phyloP scores from a whole-genome alignment of 2,797 vertebrate genomes.

The Pelobates cultripes region DNA sequence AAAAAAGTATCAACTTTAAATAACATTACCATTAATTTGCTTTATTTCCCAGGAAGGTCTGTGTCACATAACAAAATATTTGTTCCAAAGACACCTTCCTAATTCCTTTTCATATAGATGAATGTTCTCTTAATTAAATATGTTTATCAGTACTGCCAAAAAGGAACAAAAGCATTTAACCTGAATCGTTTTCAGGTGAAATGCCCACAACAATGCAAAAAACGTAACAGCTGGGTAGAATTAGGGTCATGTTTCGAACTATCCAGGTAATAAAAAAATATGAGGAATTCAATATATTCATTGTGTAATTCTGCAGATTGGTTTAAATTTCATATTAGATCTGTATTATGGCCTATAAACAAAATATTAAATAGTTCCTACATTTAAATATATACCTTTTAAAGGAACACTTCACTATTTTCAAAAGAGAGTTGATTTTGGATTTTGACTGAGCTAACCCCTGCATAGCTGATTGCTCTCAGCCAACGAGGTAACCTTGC shows the following conservation, averaged over 20 bases:
- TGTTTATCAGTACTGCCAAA: constrained; percentile 13
- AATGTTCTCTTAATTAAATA: background rate
- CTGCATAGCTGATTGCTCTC: no score
- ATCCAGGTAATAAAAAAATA: background rate
- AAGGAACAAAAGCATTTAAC: constrained; percentile 33
- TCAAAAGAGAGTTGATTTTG: no score
- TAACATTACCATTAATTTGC: background rate
- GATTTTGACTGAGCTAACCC: no score
- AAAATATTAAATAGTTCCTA: no score
- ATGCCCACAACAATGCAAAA: background rate
- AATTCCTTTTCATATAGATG: background rate
- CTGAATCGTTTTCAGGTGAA: background rate
- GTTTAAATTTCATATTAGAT: background rate
- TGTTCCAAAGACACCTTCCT: background rate
- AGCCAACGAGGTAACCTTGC: no score
- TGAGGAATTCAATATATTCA: background rate
- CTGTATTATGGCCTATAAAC: background rate
- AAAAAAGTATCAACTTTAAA: background rate
- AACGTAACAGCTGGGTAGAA: constrained; percentile 14
- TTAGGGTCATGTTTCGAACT: constrained; percentile 1
- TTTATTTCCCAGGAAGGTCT: background rate
- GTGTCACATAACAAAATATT: background rate
- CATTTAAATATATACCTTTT: no score
- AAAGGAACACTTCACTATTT: no score
- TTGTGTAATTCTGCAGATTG: background rate